These are phyloP conservation scores for Ardeotis arabs DNA, from an alignment of 2,113 vertebrate genomes.

Conservation along the genomic window DNA sequence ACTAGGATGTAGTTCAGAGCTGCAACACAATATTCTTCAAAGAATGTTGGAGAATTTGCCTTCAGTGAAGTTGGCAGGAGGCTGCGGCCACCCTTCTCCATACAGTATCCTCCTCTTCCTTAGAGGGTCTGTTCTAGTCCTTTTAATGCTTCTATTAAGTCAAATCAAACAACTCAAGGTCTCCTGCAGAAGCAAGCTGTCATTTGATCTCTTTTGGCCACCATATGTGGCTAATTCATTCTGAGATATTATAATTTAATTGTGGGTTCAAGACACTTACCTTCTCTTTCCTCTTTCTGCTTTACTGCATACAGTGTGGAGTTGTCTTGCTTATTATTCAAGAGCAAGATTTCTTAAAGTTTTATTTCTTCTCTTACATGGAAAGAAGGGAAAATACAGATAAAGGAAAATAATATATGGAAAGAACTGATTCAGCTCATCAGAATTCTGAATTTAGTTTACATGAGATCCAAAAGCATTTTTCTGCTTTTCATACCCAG, in stretches of 20 bases:
- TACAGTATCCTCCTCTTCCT: neutral
- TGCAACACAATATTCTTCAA: neutral
- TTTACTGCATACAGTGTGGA: neutral
- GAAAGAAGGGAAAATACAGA: slow-evolving; percentile 12
- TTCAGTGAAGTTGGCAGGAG: neutral
- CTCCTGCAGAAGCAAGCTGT: neutral
- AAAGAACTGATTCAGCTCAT: slow-evolving; percentile 61
- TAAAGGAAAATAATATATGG: slow-evolving; percentile 37
- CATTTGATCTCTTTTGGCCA: neutral
- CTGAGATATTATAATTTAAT: neutral
- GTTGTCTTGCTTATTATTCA: neutral
- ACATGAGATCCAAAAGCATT: slow-evolving; percentile 52
- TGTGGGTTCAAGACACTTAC: neutral
- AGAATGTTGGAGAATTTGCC: neutral
- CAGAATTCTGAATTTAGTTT: slow-evolving; percentile 65
- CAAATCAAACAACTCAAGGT: neutral
- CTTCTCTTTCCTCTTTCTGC: neutral
- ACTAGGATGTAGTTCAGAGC: neutral
- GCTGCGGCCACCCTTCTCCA: neutral
- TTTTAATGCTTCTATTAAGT: neutral
- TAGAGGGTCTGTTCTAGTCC: neutral
- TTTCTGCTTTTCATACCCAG: slow-evolving; percentile 58
- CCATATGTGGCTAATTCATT: neutral
- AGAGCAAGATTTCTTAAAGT: neutral
- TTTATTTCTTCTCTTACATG: neutral